phyloP scores from a whole-genome alignment of 2,888 invertebrate species.

The Sturmia bella region DNA sequence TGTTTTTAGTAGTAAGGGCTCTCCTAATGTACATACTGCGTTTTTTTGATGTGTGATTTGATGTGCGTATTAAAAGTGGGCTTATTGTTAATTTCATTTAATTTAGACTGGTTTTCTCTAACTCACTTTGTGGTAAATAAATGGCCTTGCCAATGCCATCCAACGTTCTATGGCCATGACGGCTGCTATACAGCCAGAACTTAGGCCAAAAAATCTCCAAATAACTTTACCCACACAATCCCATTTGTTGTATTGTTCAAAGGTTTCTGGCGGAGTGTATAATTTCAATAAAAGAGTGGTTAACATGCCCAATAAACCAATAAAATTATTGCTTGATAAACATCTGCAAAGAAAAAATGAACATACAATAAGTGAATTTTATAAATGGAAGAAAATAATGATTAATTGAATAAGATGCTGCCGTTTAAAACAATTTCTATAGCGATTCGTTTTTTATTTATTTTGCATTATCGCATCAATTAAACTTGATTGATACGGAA shows the following conservation, averaged over 20 bases:
- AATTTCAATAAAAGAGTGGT: conserved; percentile 85
- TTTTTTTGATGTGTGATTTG: too few species aligned
- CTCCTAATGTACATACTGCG: too few species aligned
- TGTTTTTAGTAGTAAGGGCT: too few species aligned
- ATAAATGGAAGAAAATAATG: neutral
- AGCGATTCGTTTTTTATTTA: too few species aligned
- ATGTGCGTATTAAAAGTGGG: neutral
- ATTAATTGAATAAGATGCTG: neutral
- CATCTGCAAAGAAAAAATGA: conserved; percentile 83
- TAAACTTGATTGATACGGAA: too few species aligned
- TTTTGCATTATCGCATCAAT: too few species aligned
- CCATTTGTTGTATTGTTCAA: conserved; percentile 75
- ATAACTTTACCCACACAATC: conserved; percentile 84
- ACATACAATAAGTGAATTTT: neutral
- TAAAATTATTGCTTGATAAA: conserved; percentile 89
- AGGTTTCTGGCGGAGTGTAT: conserved; percentile 79
- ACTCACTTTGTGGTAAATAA: conserved; percentile 92
- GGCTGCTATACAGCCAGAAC: conserved; percentile 93
- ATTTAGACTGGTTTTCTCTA: neutral
- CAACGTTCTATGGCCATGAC: conserved; percentile 94
- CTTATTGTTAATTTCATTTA: too few species aligned
- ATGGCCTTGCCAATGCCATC: conserved; percentile 92
- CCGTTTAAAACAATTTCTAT: too few species aligned
- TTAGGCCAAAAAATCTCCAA: conserved; percentile 91
- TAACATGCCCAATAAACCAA: conserved; percentile 91